These are phyloP conservation scores for Odocoileus virginianus DNA, from an alignment of 2,113 vertebrate genomes.

Conservation along the genomic window DNA sequence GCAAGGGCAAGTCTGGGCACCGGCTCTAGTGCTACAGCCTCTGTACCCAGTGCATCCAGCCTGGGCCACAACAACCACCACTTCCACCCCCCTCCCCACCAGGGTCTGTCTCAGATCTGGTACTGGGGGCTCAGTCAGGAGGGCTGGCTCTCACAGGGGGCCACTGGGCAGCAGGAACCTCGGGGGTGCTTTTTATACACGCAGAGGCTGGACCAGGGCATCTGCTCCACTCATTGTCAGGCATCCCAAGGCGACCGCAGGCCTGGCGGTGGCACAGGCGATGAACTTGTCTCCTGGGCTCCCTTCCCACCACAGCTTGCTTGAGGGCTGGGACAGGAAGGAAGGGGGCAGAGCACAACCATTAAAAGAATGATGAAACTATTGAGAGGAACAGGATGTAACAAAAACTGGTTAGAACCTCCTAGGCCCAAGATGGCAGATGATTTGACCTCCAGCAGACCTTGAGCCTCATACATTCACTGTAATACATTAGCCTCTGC, in stretches of 20 bases:
- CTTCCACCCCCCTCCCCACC: background rate
- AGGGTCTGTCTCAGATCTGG: background rate
- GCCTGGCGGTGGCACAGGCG: too few relatives aligned
- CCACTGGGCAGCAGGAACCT: background rate
- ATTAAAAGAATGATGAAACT: background rate
- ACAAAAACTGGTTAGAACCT: background rate
- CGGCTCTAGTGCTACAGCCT: background rate
- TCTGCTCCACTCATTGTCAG: accelerated
- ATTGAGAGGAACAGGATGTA: background rate
- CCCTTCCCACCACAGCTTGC: background rate
- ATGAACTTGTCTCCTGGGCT: background rate
- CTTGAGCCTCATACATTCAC: background rate
- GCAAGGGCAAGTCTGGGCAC: accelerated
- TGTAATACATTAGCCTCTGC: background rate
- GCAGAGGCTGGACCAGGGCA: background rate
- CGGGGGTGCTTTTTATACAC: background rate
- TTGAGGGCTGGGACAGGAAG: background rate
- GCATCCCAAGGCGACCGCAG: accelerated
- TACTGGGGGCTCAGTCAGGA: background rate
- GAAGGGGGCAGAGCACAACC: background rate
- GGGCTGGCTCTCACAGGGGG: background rate
- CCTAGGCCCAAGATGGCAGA: background rate
- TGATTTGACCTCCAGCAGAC: background rate
- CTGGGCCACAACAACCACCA: accelerated
- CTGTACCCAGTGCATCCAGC: accelerated